phyloP scores from a whole-genome alignment of 2,113 vertebrate species.

The Dissostichus mawsoni region DNA sequence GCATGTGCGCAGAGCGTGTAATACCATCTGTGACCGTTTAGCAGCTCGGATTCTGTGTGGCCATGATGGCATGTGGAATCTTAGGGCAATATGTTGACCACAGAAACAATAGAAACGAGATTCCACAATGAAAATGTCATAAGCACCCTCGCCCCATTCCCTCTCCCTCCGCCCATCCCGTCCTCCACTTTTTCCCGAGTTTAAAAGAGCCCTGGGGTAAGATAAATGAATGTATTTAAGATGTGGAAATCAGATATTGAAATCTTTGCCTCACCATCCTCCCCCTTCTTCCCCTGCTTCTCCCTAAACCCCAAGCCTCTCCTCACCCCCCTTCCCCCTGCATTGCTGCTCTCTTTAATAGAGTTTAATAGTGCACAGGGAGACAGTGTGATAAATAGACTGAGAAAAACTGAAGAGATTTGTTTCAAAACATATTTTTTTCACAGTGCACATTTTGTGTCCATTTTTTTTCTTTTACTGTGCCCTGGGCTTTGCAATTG shows the following conservation, averaged over 20 bases:
- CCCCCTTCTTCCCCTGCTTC: slow-evolving; percentile 71
- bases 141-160: slow-evolving; percentile 72
- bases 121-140: slow-evolving; percentile 83
- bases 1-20: slow-evolving; percentile 59
- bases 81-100: slow-evolving; percentile 78
- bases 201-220: slow-evolving; percentile 75
- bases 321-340: slow-evolving; percentile 58
- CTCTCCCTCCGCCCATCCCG: slow-evolving; percentile 68
- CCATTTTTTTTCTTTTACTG: slow-evolving; percentile 76
- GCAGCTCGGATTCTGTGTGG: slow-evolving; percentile 70
- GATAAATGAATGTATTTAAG: slow-evolving; percentile 86
- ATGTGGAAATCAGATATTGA: slow-evolving; percentile 87
- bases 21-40: slow-evolving; percentile 79
- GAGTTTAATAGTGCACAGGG: slow-evolving; percentile 82
- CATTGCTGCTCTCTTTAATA: slow-evolving; percentile 75
- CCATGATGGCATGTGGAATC: slow-evolving; percentile 79
- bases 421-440: slow-evolving; percentile 62
- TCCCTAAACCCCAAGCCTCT: slow-evolving; percentile 57
- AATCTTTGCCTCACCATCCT: slow-evolving; percentile 79
- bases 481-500: slow-evolving; percentile 98
- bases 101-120: slow-evolving; percentile 81
- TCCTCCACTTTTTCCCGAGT: slow-evolving; percentile 66
- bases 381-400: slow-evolving; percentile 85
- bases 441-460: slow-evolving; percentile 70
- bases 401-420: slow-evolving; percentile 79